Evolutionary conservation across 2,797 vertebrate genomes (phyloP).

Genomic region (Chloroceryle inda): DNA sequence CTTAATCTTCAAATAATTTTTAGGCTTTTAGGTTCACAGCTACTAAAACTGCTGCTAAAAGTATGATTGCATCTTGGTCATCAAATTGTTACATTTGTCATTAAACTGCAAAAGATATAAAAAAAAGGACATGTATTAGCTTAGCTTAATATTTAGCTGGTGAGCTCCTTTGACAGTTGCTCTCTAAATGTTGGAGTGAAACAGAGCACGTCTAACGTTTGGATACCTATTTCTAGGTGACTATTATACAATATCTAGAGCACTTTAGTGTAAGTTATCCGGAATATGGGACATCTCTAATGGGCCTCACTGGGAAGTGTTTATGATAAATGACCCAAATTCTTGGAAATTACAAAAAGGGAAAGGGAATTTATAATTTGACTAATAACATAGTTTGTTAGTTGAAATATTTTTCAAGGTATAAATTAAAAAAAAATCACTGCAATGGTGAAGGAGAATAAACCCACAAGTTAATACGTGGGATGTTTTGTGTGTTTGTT

Average conservation of each 20-base stretch:
- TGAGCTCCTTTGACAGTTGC: background rate
- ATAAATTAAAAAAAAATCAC: background rate
- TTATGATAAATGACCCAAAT: background rate
- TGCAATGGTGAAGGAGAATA: background rate
- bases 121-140: background rate
- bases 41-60: background rate
- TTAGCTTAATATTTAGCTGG: background rate
- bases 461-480: background rate
- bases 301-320: background rate
- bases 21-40: background rate
- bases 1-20: background rate
- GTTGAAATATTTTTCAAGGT: background rate
- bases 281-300: background rate
- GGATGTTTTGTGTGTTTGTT: background rate
- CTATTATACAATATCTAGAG: background rate
- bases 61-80: background rate
- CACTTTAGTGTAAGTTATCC: background rate
- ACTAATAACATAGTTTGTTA: background rate
- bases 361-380: background rate
- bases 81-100: background rate
- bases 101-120: background rate
- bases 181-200: background rate
- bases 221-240: background rate
- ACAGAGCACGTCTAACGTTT: background rate
- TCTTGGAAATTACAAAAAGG: background rate